phyloP scores from a whole-genome alignment of 1,140 invertebrate genomes.

The Dendroctonus valens region DNA sequence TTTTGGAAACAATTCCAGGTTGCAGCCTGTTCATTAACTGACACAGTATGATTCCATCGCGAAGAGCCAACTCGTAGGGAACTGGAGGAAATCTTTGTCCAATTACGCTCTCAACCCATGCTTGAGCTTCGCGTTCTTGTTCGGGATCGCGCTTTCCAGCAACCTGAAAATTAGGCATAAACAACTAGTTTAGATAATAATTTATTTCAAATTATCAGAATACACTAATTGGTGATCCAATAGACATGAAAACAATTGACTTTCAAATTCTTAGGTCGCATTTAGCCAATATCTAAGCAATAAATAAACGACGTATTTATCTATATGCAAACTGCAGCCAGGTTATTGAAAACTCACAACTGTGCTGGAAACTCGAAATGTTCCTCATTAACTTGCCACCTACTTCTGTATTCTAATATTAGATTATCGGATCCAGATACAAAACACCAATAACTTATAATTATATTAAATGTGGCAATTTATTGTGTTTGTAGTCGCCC shows the following conservation, averaged over 20 bases:
- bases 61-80: constrained; percentile 74
- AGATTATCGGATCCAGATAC: background rate
- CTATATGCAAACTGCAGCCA: too few species aligned
- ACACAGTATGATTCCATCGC: constrained; percentile 79
- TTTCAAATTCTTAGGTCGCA: too few species aligned
- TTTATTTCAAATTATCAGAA: too few species aligned
- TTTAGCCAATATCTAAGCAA: too few species aligned
- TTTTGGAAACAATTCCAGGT: constrained; percentile 82
- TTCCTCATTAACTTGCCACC: background rate
- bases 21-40: constrained; percentile 84
- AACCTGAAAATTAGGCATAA: constrained; percentile 58
- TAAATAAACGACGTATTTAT: too few species aligned
- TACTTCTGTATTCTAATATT: constrained; percentile 4
- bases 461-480: too few species aligned
- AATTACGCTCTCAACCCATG: constrained; percentile 84
- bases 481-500: too few species aligned
- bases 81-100: constrained; percentile 75
- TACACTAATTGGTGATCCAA: too few species aligned
- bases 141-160: constrained; percentile 80
- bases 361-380: background rate
- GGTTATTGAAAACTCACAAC: too few species aligned
- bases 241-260: too few species aligned
- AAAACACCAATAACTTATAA: background rate
- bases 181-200: too few species aligned
- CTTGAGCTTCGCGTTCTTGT: constrained; percentile 77